Conservation (phyloP, 2,797 vertebrate genomes). For the Schizopygopsis pylzovi region DNA sequence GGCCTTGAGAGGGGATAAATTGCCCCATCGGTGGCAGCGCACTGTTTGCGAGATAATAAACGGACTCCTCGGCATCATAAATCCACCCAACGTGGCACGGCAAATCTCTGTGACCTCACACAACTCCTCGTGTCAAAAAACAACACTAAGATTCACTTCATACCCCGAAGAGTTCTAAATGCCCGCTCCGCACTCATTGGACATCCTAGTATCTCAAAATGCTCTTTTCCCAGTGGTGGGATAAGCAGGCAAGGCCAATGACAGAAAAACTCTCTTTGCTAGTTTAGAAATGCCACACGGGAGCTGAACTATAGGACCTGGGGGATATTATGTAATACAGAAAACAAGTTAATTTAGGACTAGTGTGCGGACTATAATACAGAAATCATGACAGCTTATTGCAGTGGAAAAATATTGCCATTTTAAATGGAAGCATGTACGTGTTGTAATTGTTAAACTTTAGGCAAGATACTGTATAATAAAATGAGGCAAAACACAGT, state of each 20-base stretch:
- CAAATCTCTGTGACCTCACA: conserved; percentile 59
- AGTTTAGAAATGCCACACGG: conserved; percentile 34
- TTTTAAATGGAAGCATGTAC: conserved; percentile 3
- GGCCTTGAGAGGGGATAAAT: conserved; percentile 77
- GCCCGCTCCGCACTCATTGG: conserved; percentile 18
- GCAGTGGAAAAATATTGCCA: conserved; percentile 13
- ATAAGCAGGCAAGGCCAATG: conserved; percentile 21
- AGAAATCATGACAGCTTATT: conserved; percentile 13
- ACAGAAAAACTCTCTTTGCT: conserved; percentile 39
- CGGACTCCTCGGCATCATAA: conserved; percentile 73
- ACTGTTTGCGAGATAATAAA: conserved; percentile 80
- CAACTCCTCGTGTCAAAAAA: conserved; percentile 40
- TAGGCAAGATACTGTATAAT: not conserved
- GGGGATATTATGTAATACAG: conserved; percentile 38
- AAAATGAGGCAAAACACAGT: not conserved
- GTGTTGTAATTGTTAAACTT: not conserved
- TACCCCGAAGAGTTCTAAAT: conserved; percentile 22
- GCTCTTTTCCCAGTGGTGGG: not conserved
- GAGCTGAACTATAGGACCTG: conserved; percentile 42
- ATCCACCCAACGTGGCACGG: conserved; percentile 62
- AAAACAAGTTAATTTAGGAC: conserved; percentile 40
- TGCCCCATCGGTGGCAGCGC: conserved; percentile 69
- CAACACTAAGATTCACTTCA: conserved; percentile 42
- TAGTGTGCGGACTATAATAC: conserved; percentile 12
- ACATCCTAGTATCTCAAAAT: conserved; percentile 7